Conservation (phyloP, 2,888 invertebrate species). For the Eupithecia abbreviata region DNA sequence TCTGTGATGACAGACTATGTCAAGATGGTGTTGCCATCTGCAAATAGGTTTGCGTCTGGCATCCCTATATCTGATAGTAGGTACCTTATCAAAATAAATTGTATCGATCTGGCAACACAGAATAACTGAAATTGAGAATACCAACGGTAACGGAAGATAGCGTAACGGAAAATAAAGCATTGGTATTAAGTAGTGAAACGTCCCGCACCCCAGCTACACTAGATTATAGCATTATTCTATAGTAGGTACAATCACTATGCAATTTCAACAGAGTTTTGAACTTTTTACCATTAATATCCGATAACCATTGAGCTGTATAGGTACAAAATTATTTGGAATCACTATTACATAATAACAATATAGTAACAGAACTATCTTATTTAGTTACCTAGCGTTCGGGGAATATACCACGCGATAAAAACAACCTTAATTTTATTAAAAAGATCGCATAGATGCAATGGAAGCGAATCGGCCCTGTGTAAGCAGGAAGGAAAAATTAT, state of each 20-base stretch:
- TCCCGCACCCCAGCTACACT: slow-evolving; percentile 37
- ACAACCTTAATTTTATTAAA: slow-evolving; percentile 45
- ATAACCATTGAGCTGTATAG: slow-evolving; percentile 70
- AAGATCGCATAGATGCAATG: slow-evolving; percentile 50
- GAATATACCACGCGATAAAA: slow-evolving; percentile 50
- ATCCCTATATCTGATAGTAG: not conserved
- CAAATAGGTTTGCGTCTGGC: not conserved
- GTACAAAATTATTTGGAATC: slow-evolving; percentile 73
- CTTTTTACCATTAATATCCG: slow-evolving; percentile 45
- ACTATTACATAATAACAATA: slow-evolving; percentile 66
- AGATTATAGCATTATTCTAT: slow-evolving; percentile 41
- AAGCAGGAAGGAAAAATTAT: slow-evolving; percentile 63
- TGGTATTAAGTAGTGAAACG: slow-evolving; percentile 30
- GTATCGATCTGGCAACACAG: not conserved
- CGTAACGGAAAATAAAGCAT: not conserved
- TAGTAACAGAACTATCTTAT: slow-evolving; percentile 62
- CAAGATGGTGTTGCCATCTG: not conserved
- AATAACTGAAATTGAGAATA: not conserved
- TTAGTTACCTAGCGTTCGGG: slow-evolving; percentile 61
- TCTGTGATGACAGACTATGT: not conserved
- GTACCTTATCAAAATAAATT: not conserved
- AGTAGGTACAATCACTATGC: slow-evolving; percentile 46
- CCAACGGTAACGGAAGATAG: slow-evolving; percentile 10
- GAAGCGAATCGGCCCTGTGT: slow-evolving; percentile 66
- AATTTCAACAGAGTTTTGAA: slow-evolving; percentile 48